A percentile compares a stretch with the other conserved stretches of the same genome.
Evolutionary conservation across 2,888 invertebrate genomes (phyloP).

Genomic region (Mythimna pallens): DNA sequence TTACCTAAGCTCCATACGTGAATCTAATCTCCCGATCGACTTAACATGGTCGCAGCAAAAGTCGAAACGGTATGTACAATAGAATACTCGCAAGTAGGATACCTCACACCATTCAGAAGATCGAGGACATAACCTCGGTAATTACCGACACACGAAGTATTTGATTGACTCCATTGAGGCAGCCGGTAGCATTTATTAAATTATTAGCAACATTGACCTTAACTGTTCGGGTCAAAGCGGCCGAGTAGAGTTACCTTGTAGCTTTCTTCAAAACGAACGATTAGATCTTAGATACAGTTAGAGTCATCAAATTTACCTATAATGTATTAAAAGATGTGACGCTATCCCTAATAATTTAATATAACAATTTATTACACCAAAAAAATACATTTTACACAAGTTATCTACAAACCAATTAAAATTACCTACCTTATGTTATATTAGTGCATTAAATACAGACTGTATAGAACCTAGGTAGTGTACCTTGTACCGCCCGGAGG

Average conservation of each 20-base stretch:
- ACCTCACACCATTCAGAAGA: constrained; percentile 9
- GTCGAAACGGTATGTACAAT: not conserved
- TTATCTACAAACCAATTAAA: no score
- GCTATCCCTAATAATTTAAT: no score
- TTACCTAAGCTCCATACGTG: not conserved
- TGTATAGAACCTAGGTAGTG: no score
- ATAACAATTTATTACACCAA: no score
- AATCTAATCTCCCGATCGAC: not conserved
- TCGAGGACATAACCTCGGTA: constrained; percentile 23
- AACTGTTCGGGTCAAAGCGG: constrained; percentile 14
- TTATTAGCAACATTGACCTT: constrained; percentile 41
- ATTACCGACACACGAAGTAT: constrained; percentile 29
- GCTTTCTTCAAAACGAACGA: constrained; percentile 19
- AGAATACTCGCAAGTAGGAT: not conserved
- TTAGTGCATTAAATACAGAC: no score
- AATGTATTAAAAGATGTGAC: no score
- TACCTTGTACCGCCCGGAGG: no score
- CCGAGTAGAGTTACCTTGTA: constrained; percentile 12
- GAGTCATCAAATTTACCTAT: not conserved
- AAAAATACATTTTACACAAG: no score
- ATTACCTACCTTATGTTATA: no score
- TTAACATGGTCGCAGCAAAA: not conserved
- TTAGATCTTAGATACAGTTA: not conserved
- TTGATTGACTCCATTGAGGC: constrained; percentile 25
- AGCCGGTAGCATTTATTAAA: constrained; percentile 22